Evolutionary conservation across 2,888 invertebrate genomes (phyloP).

Genomic region (Epirrhoe alternata): DNA sequence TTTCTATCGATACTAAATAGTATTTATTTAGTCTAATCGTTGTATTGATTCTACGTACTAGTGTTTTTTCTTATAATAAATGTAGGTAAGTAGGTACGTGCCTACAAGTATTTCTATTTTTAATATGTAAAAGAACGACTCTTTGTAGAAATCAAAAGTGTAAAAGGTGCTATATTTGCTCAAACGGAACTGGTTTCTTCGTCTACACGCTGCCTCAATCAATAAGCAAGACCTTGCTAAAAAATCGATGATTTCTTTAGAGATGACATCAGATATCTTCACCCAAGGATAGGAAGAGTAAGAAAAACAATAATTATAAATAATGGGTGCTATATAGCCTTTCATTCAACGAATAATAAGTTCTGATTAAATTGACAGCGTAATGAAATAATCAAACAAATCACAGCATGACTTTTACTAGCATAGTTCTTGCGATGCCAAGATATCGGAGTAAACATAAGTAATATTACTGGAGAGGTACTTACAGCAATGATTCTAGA

Average conservation of each 20-base stretch:
- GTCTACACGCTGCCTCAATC: not conserved
- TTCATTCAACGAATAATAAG: not conserved
- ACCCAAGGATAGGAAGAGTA: not conserved
- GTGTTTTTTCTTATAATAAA: no score
- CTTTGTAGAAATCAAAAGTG: not conserved
- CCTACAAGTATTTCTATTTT: no score
- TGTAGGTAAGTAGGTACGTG: no score
- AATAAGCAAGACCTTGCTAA: conserved; percentile 24
- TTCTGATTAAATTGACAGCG: not conserved
- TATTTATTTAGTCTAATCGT: no score
- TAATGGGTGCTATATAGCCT: not conserved
- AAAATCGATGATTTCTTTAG: conserved; percentile 29
- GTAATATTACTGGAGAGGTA: conserved; percentile 1
- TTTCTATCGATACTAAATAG: no score
- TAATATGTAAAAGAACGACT: no score
- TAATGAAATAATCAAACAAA: not conserved
- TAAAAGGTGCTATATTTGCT: not conserved
- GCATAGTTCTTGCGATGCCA: not conserved
- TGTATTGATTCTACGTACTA: no score
- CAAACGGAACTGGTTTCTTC: conserved; percentile 3
- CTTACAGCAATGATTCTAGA: conserved; percentile 12
- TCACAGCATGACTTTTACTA: not conserved
- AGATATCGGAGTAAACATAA: not conserved
- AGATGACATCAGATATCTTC: conserved; percentile 36
- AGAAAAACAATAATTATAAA: not conserved